Base-by-base conservation (phyloP, 2,113 vertebrate genomes). In the Osmerus eperlanus region DNA sequence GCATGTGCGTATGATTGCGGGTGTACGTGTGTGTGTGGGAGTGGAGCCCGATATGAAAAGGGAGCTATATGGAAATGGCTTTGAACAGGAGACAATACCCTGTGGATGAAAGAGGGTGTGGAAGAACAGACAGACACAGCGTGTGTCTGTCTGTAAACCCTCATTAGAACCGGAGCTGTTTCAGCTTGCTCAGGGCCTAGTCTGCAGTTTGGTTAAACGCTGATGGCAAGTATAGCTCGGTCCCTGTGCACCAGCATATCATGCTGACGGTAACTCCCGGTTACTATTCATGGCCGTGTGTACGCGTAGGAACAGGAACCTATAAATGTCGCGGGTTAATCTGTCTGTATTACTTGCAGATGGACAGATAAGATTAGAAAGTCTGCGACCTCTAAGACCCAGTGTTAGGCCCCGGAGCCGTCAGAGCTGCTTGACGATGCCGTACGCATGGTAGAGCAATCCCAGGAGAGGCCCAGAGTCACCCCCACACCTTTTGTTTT, bases 101-200 rank as follows among this genome's bases (percentile, higher is more conserved):
- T 66, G 54, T 71, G 73, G 78, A 83, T 83, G 73, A 84, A 86
- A 81, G 75, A 84, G 73, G 78, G 77, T 55, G 72, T 28, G 58
- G 82, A 80, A 79, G 58, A 21, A 74, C 76, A 74, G 81, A 78
- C 73, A 70, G 71, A 79, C 78, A 18, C 62, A 64, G 29, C 58
- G 80, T 87, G 79, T 87, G 84, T 86, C 84, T 76, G 82, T 83
- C 79, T 75, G 81, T 88, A 89, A 90, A 91, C 70, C 83, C 71
- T 85, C 78, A 85, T 89, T 85, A 83, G 69, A 70, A 60, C 51
- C 51, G 71, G 62, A 73, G 73, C 52, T 84, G 69, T 85, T 56
- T 69, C 75, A 80, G 77, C 52, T 54, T 55, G 76, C 67, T 76
- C 51, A 25, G 7, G 55, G 77, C 41, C 41, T 47, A 47, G 76